These are phyloP conservation scores for Ameiurus melas DNA, from an alignment of 2,113 vertebrate species.

Conservation along the genomic window DNA sequence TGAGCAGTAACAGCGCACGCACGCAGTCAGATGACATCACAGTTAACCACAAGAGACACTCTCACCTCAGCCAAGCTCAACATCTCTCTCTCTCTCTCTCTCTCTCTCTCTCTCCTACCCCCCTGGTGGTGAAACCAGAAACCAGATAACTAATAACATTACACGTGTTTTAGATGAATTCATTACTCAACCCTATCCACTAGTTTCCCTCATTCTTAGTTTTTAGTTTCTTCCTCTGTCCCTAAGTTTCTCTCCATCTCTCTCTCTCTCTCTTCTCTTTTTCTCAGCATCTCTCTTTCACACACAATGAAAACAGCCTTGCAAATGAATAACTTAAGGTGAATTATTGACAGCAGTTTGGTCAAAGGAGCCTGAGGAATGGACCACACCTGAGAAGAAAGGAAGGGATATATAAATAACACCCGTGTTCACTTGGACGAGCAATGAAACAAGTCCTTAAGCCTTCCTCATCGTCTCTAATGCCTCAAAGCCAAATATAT, in stretches of 20 bases:
- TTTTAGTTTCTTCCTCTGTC: background rate
- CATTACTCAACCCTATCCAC: slow-evolving; percentile 30
- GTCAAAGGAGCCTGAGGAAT: slow-evolving; percentile 41
- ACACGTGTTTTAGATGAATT: slow-evolving; percentile 49
- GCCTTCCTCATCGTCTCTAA: slow-evolving; percentile 26
- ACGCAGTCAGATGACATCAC: background rate
- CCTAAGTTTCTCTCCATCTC: background rate
- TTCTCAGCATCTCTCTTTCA: background rate
- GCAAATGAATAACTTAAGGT: slow-evolving; percentile 47
- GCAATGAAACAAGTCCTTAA: slow-evolving; percentile 10
- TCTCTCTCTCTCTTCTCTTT: background rate
- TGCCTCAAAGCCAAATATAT: slow-evolving; percentile 31
- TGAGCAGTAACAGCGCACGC: background rate
- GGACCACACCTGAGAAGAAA: slow-evolving; percentile 35
- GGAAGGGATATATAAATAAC: slow-evolving; percentile 22
- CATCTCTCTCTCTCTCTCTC: background rate
- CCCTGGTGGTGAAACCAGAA: background rate
- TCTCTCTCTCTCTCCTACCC: background rate
- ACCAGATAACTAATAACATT: slow-evolving; percentile 40
- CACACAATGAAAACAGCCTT: slow-evolving; percentile 28
- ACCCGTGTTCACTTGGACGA: slow-evolving; percentile 23
- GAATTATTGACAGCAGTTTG: slow-evolving; percentile 35
- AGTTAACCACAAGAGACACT: slow-evolving; percentile 5
- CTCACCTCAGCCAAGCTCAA: background rate
- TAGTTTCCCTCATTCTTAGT: background rate